Evolutionary conservation across 2,888 invertebrate species (phyloP), one percentile per base, ranked within the genome.

Genomic region (Artemia sp.): DNA sequence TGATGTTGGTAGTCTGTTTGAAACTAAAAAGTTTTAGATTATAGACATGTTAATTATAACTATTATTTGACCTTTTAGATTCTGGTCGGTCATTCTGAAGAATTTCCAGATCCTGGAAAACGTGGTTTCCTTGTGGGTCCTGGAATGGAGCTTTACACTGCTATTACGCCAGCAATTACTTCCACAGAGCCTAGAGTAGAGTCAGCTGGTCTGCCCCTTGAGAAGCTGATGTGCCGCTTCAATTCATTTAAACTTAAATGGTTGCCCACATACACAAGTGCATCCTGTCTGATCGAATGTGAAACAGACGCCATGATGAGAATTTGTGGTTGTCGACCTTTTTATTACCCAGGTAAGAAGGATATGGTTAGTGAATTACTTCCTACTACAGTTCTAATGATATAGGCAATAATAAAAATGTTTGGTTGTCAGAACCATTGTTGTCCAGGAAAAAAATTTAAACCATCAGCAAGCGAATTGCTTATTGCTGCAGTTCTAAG

Each of bases 81-180:
- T 19, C 64, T 58, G 8, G 64, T 58, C 2, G 64, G 64, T 19
- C 64, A 58, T 10, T 24, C 64, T 19, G 64, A 58, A 24, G 64
- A 58, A 24, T 58, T 58, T 58, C 64, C 64, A 58, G 64, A 58
- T 58, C 64, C 64, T 19, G 64, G 64, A 58, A 58, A 58, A 12
- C n/a, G 64, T 9, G 64, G 64, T 19, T 58, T 58, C 2, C 14
- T 58, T 10, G 64, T 10, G 8, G 64, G 64, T 19, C 64, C 64
- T 19, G 64, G 14, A 10, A 58, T 58, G 64, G 64, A 58, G 24
- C 14, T 24, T 10, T 58, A 58, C 64, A 24, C 24, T 24, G 64
- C 64, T 19, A 58, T 58, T 19, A 58, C 64, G 8, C 64, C 64
- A 19, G 64, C n/a, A n/a, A 58, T 19, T 19, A 24, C 24, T 8